Conservation (phyloP, 37 sponge, comb jelly and placozoan genomes). For the Ianthella basta region DNA sequence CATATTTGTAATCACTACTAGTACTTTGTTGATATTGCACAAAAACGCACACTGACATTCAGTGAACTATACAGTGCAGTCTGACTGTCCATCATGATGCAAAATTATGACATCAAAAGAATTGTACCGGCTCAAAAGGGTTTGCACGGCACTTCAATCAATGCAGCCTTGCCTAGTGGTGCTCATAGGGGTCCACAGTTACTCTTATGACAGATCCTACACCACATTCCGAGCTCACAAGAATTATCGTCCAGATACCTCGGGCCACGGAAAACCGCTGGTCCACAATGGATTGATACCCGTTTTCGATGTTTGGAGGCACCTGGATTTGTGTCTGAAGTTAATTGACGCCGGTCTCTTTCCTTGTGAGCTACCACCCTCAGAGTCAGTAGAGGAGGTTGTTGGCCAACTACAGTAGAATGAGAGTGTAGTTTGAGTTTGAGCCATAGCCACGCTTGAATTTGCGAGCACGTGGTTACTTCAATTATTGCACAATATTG, state of each 20-base stretch:
- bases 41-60: too few species aligned
- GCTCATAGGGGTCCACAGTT: neutral
- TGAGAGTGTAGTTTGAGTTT: neutral
- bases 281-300: neutral
- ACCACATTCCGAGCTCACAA: conserved; percentile 1
- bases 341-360: neutral
- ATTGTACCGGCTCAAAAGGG: too few species aligned
- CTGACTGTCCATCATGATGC: too few species aligned
- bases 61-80: too few species aligned
- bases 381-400: conserved; percentile 6
- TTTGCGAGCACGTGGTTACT: neutral
- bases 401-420: neutral
- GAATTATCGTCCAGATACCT: neutral
- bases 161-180: neutral
- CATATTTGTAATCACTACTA: too few species aligned
- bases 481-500: neutral
- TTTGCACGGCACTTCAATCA: neutral
- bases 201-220: neutral
- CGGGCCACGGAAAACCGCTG: neutral
- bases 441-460: neutral
- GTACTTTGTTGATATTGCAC: too few species aligned
- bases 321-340: neutral
- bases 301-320: conserved; percentile 6
- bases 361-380: neutral
- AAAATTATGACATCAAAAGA: too few species aligned